These are phyloP conservation scores for Aleadryas rufinucha DNA, from an alignment of 2,113 vertebrate genomes.

Conservation along the genomic window DNA sequence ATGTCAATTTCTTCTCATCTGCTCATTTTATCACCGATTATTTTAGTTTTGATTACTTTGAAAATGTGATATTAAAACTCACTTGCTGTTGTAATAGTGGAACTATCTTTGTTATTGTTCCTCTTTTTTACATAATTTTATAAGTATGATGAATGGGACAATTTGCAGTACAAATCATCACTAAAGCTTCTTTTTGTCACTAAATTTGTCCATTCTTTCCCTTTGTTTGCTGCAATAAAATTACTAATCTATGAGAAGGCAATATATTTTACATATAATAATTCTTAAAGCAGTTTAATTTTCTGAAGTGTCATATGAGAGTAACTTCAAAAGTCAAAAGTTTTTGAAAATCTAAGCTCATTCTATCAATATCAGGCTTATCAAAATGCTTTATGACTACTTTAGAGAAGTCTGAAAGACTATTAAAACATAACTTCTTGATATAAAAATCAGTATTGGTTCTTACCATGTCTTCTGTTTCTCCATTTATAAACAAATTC, in stretches of 20 bases:
- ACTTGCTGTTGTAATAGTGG: neutral
- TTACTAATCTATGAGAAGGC: neutral
- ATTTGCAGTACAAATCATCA: neutral
- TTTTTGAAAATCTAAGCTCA: neutral
- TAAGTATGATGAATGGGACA: neutral
- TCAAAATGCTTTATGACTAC: neutral
- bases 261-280: neutral
- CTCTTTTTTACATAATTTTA: neutral
- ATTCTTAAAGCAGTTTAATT: neutral
- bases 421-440: neutral
- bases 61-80: neutral
- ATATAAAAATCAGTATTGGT: neutral
- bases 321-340: neutral
- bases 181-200: neutral
- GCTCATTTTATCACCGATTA: neutral
- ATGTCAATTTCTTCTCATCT: neutral
- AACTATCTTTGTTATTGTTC: neutral
- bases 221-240: neutral
- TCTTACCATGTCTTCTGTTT: neutral
- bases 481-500: neutral
- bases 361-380: neutral
- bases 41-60: neutral
- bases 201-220: neutral
- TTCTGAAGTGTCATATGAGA: neutral
- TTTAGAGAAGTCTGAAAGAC: neutral